Evolutionary conservation across 2,888 invertebrate species (phyloP).

Genomic region (Patella pellucida): DNA sequence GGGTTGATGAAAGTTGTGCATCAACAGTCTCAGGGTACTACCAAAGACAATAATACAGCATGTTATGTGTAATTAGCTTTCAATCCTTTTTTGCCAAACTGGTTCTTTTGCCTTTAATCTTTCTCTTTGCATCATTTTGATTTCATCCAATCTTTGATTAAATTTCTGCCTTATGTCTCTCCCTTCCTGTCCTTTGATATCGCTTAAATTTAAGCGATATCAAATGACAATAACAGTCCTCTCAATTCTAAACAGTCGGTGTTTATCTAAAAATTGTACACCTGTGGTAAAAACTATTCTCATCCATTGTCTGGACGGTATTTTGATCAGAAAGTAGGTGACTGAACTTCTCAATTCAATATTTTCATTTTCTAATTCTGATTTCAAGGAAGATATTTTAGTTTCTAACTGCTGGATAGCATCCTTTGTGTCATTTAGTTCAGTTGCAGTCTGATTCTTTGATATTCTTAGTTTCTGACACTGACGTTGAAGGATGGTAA

Average conservation of each 20-base stretch:
- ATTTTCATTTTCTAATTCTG: too few species aligned
- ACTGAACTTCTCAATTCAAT: background rate
- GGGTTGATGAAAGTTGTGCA: background rate
- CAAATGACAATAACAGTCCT: too few species aligned
- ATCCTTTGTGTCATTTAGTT: background rate
- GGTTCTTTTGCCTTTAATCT: background rate
- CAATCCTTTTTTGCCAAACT: background rate
- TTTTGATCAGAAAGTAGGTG: background rate
- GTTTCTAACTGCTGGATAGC: background rate
- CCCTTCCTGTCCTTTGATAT: too few species aligned
- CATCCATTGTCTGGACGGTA: background rate
- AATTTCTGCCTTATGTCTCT: background rate
- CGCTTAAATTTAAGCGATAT: too few species aligned
- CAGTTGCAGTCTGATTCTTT: background rate
- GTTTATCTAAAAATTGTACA: too few species aligned
- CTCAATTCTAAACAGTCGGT: too few species aligned
- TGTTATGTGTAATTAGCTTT: background rate
- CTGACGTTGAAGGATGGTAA: background rate
- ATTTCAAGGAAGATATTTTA: background rate
- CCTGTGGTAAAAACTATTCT: background rate
- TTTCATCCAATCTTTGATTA: background rate
- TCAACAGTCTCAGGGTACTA: background rate
- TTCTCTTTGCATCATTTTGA: background rate
- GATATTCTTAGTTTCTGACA: background rate
- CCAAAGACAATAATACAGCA: background rate